These are phyloP conservation scores for Carollia perspicillata DNA, from an alignment of 2,113 vertebrate species.

Conservation along the genomic window DNA sequence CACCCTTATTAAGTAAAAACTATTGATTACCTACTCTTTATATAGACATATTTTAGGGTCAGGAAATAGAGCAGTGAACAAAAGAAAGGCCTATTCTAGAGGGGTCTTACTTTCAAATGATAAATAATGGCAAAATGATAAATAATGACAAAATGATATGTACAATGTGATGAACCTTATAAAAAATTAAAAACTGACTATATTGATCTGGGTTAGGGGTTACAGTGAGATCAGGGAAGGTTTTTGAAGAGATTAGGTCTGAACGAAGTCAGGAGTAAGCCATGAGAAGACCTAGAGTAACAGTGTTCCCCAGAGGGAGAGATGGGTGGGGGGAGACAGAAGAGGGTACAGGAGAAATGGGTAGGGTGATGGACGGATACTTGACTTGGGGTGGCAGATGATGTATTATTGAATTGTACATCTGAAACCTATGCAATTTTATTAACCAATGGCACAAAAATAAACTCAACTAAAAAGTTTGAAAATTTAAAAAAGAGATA, in stretches of 20 bases:
- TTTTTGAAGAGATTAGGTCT: neutral
- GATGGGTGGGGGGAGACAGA: neutral
- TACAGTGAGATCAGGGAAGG: neutral
- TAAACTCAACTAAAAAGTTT: neutral
- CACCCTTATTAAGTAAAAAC: neutral
- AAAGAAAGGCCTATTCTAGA: neutral
- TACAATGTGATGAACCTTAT: neutral
- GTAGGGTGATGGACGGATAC: neutral
- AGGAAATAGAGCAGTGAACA: neutral
- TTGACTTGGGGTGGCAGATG: neutral
- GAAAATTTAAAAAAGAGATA: neutral
- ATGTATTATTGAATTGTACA: neutral
- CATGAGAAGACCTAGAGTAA: neutral
- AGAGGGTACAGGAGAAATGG: neutral
- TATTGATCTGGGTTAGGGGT: neutral
- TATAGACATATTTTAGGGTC: neutral
- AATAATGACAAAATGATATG: neutral
- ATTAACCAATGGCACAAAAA: neutral
- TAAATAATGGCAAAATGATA: neutral
- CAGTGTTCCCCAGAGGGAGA: neutral
- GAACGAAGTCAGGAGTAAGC: neutral
- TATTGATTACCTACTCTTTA: neutral
- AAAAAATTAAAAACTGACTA: neutral
- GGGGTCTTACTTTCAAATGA: neutral
- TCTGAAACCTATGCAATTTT: neutral